These are phyloP conservation scores for Peromyscus californicus DNA, from an alignment of 2,113 vertebrate species.

Conservation along the genomic window DNA sequence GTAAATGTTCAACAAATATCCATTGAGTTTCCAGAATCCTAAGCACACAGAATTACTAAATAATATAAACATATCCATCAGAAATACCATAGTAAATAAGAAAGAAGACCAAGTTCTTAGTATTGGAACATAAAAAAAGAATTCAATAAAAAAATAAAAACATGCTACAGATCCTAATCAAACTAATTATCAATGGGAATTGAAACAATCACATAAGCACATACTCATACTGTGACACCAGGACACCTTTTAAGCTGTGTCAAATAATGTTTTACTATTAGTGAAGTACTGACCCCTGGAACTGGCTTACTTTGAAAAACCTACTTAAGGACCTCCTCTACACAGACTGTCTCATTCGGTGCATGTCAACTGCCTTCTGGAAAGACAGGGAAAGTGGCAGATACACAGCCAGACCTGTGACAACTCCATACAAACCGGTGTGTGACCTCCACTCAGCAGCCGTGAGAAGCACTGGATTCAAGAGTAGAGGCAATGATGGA, in stretches of 20 bases:
- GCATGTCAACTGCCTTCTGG: neutral
- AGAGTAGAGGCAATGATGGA: neutral
- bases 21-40: neutral
- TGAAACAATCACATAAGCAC: neutral
- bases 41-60: constrained; percentile 1
- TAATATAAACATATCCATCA: neutral
- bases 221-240: neutral
- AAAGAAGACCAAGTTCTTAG: constrained; percentile 14
- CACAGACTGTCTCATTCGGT: constrained; percentile 2
- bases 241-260: neutral
- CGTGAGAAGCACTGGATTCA: neutral
- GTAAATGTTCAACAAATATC: constrained; percentile 22
- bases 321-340: constrained; percentile 19
- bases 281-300: constrained; percentile 8
- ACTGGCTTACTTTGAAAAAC: constrained; percentile 33
- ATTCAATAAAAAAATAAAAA: constrained; percentile 25
- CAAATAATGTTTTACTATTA: constrained; percentile 13
- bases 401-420: neutral
- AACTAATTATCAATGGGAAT: constrained; percentile 23
- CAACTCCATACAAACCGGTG: neutral
- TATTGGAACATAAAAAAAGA: neutral
- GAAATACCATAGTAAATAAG: neutral
- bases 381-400: neutral
- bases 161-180: neutral
- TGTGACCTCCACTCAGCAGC: neutral